Base-by-base conservation (phyloP, 2,888 invertebrate genomes). In the Oconnorella tubifera region DNA sequence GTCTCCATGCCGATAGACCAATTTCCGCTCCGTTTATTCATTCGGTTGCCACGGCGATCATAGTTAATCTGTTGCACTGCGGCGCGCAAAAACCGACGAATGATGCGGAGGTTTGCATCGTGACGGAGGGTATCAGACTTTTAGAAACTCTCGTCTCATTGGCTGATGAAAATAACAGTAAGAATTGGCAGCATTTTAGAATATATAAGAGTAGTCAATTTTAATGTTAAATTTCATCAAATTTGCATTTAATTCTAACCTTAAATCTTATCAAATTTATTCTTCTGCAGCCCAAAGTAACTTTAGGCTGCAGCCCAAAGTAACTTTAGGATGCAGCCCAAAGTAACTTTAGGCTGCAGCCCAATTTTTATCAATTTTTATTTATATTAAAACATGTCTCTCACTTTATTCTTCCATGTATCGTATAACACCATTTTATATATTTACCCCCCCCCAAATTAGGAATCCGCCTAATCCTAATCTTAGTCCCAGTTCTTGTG, bases 21-120 rank as follows among this genome's bases (percentile, higher is more conserved):
- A 87, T 91, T 31, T 87, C 89, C 48, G 88, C 89, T 3, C 89
- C 90, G 0, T 92, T 90, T 76, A 91, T 93, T 72, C 90, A 90
- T 74, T 87, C 89, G 0, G 83, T 92, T 68, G 90, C 90, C 4
- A 90, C 91, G 2, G 85, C 89, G 73, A 85, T 92, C 62, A 87
- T 92, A 40, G 89, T 90, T 79, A 88, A 87, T 75, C 84, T 91
- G 56, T 88, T 89, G 77, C 84, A 86, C 6, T 88, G 89, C 60
- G 83, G 84, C 59, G 85, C 87, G 53, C 86, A 86, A 69, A 85
- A 84, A 70, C 85, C 88, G 10, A 81, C 84, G 64, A 86, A 85
- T 14, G 89, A 90, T 68, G 81, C 84, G n/a, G 89, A 91, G 76
- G 27, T 90, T 56, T 85, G 87, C 33, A 86, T 91, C 57, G 86